These are phyloP conservation scores for Callyntrura sp. DNA, from an alignment of 2,888 invertebrate genomes.

Conservation along the genomic window DNA sequence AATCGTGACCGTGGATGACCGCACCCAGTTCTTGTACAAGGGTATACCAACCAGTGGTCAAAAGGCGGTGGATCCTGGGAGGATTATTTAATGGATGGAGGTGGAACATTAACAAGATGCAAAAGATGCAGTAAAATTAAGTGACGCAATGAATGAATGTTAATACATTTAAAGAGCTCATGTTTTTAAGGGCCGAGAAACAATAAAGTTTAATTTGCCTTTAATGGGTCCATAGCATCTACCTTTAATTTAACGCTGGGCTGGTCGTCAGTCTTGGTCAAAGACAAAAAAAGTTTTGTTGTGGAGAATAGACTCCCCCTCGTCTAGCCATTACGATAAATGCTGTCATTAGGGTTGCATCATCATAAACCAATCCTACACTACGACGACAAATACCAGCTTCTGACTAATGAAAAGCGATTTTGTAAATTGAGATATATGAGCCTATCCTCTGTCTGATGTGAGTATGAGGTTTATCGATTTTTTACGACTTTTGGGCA, in stretches of 20 bases:
- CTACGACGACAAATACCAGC: constrained; percentile 6
- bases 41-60: not conserved
- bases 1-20: constrained; percentile 30
- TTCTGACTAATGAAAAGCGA: constrained; percentile 27
- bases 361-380: not conserved
- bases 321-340: not conserved
- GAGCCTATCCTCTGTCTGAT: not conserved
- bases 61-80: not conserved
- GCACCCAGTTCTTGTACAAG: constrained; percentile 43
- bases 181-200: not conserved
- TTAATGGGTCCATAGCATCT: too few species aligned
- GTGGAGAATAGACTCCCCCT: not conserved
- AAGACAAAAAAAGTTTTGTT: not conserved
- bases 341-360: constrained; percentile 32
- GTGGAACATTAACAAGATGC: not conserved
- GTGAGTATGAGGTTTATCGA: not conserved
- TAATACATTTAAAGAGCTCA: too few species aligned
- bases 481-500: not conserved
- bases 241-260: too few species aligned
- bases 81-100: constrained; percentile 1
- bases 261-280: not conserved
- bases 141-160: too few species aligned
- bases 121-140: too few species aligned
- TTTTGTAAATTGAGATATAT: constrained; percentile 51
- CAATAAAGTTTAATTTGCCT: too few species aligned